Base-by-base conservation (phyloP, 2,113 vertebrate genomes). In the Dendropsophus ebraccatus region DNA sequence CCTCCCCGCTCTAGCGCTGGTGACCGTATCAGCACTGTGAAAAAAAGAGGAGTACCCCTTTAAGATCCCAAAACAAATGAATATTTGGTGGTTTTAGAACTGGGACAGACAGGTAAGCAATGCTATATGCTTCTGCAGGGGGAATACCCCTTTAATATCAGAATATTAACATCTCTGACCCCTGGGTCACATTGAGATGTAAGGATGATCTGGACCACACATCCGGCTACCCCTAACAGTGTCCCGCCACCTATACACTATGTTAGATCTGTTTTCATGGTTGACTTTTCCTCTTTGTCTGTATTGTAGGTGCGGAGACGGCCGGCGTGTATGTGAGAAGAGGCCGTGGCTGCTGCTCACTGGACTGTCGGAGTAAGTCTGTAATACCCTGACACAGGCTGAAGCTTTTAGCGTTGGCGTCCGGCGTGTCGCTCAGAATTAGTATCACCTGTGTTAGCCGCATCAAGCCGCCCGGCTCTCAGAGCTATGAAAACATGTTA, bases 391-490 rank as follows among this genome's bases (percentile, higher is more conserved):
- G 35, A 65, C 47, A 56, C 49, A 47, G 67, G 35, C 62, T 30
- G 19, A 65, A 23, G 85, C 85, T 87, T 87, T 87, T 87, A 87
- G 85, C 77, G 41, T 86, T 72, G 30, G 49, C 76, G 32, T 8
- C 32, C 65, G 5, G 50, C 25, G 65, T 86, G 85, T 87, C 85
- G 67, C 50, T 56, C 41, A 32, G 67, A 8, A 81, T 87, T 87
- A 87, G 78, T 74, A 81, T 87, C 85, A 87, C 85, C 85, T 86
- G 84, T 73, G 84, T 80, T 56, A 47, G 50, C 65, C 37, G 54
- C 75, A 80, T 80, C 62, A 72, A 32, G 60, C 50, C 21, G 74
- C 65, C n/a, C 60, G 14, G 60, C 85, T 81, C 25, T 86, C 85
- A 74, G 77, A 30, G 85, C 67, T 56, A 81, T 75, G 75, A 81